Evolutionary conservation across 2,888 invertebrate genomes (phyloP), one percentile per base, ranked within the genome.

Genomic region (Agrotis segetum): DNA sequence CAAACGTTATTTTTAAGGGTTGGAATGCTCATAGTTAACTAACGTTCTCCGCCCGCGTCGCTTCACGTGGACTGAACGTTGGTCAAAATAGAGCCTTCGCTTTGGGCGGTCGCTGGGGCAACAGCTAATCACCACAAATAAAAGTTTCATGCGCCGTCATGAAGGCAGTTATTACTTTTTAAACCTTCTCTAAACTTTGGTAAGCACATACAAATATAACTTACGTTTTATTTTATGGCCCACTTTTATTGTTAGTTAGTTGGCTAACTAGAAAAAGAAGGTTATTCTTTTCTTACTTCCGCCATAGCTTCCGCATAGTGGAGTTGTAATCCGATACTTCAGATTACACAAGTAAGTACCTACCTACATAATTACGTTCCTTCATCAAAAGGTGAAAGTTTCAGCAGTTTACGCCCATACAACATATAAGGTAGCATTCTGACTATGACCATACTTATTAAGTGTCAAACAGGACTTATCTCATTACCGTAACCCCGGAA

Each of bases 61-160:
- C 85, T 88, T 91, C 94, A 94, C 94, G 92, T 95, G 94, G 89
- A 95, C 95, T 95, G 93, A 92, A 71, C 80, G 81, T 67, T 90
- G 92, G 87, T 91, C 93, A 93, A 95, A 94, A 92, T 93, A 93
- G 82, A 92, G 89, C 93, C 93, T 92, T 94, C 92, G 79, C 87
- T 87, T 88, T 79, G 84, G 87, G 79, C 89, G 91, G 95, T 95
- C 90, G 92, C 94, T 88, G 85, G 87, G 93, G 95, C 92, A 94
- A 96, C 95, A 89, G 82, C 88, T 93, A 91, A 95, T 93, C 92
- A 95, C 89, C 93, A 96, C 96, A 96, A 95, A 95, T 92, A 88
- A 94, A 94, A 92, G 65, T 91, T 93, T 91, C 90, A 94, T 92
- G 89, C 88, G 89, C 85, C 85, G 84, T 89, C 88, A 87, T 85